Base-by-base conservation (phyloP, 1,140 invertebrate genomes). In the Leptopilina boulardi region DNA sequence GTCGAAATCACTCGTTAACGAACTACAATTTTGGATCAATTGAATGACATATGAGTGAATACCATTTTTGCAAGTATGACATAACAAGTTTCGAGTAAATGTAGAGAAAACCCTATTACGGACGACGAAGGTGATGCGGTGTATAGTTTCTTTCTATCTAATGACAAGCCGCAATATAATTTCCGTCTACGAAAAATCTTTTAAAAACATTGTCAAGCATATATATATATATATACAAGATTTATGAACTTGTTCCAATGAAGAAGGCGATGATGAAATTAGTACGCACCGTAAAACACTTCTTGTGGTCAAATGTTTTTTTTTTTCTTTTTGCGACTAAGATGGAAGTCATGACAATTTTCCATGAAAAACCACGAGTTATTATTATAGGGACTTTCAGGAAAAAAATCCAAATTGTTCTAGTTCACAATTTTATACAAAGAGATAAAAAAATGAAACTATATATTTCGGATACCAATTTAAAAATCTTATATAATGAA, bases 21-120 rank as follows among this genome's bases (percentile, higher is more conserved):
- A 66, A 30, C 59, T 34, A 66, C 59, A 66, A 66, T 66, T 66
- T 66, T 13, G 59, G 26, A 66, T 30, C 23, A 34, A 13, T 66
- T 30, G 23, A 30, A 26, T 23, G 1, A 38, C 34, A 15, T 30
- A 30, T 66, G 56, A 74, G 38, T 75, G 73, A 80, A 77, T 73
- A 71, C 66, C 47, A 54, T 71, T 77, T 23, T 41, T 38, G 66
- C 59, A 38, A 54, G 42, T 21, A 70, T 30, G 73, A 66, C 26
- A 30, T 66, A 66, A 66, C 23, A 10, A 26, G 23, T 66, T 30
- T 66, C 13, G 26, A 11, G 19, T 59, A 59, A 66, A 30, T 30
- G 59, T n/a, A 66, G 11, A 66, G 34, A 38, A 6, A 66, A 30
- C 21, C 59, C 59, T 66, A 66, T 66, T 66, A 66, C 11, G 59